These are phyloP conservation scores for Pristionchus pacificus DNA, from an alignment of 1,140 invertebrate genomes.

Conservation along the genomic window DNA sequence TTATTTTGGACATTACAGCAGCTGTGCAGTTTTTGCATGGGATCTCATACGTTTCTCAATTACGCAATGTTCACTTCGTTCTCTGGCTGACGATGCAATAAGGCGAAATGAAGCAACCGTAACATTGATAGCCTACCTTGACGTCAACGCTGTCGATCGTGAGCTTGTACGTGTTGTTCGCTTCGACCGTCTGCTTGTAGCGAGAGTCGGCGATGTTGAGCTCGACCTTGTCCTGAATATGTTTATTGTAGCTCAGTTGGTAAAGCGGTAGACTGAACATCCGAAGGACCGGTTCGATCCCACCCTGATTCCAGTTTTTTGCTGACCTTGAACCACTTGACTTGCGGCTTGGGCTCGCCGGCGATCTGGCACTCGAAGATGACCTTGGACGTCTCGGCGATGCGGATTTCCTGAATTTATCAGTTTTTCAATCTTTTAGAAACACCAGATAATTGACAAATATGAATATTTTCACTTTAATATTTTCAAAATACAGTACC, in stretches of 20 bases:
- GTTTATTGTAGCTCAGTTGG: background rate
- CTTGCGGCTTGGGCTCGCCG: constrained; percentile 81
- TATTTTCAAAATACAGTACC: no score
- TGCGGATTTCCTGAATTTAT: constrained; percentile 70
- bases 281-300: background rate
- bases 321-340: constrained; percentile 78
- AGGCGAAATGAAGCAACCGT: no score
- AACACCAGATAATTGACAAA: no score
- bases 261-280: background rate
- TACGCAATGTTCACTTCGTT: no score
- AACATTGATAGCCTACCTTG: constrained; percentile 78
- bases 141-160: constrained; percentile 70
- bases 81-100: no score
- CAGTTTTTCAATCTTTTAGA: no score
- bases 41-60: no score
- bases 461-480: no score
- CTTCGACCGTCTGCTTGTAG: constrained; percentile 67
- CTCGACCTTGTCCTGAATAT: constrained; percentile 27
- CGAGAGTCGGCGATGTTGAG: constrained; percentile 15
- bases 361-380: constrained; percentile 81
- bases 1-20: no score
- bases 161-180: constrained; percentile 74
- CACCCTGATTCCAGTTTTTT: constrained; percentile 34
- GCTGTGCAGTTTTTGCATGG: no score
- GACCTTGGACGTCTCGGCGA: constrained; percentile 78